A percentile compares a stretch with the other conserved stretches of the same genome.
phyloP scores from a whole-genome alignment of 2,888 invertebrate species.

The Apantesis nais region DNA sequence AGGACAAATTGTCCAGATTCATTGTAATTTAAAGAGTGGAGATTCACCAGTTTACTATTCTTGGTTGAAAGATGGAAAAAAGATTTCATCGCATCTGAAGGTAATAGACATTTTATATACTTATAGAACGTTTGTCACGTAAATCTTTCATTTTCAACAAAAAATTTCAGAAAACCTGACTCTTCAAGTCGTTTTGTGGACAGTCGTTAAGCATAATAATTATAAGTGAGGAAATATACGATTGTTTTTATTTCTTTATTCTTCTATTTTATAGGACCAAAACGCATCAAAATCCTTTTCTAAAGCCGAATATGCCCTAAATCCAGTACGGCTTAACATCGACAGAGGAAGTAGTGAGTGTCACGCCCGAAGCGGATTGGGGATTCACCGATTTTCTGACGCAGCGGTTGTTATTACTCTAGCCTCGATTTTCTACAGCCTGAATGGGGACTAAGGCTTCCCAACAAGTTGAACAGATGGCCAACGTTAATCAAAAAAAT shows the following conservation, averaged over 20 bases:
- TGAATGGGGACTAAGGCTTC: constrained; percentile 55
- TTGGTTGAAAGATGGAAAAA: constrained; percentile 89
- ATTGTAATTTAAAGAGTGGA: constrained; percentile 91
- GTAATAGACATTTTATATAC: constrained; percentile 45
- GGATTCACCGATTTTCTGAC: constrained; percentile 69
- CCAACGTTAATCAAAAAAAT: constrained; percentile 41
- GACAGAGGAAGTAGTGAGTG: constrained; percentile 59
- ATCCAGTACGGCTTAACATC: constrained; percentile 62
- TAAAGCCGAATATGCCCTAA: constrained; percentile 56
- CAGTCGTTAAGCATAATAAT: background rate
- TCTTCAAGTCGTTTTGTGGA: background rate
- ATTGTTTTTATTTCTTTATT: constrained; percentile 25
- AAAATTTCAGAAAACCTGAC: background rate
- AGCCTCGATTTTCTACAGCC: constrained; percentile 57
- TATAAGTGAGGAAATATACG: no score
- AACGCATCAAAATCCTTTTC: constrained; percentile 55
- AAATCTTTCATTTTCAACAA: background rate
- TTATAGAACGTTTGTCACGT: background rate
- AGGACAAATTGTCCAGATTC: constrained; percentile 93
- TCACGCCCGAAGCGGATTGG: constrained; percentile 62
- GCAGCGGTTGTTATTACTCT: constrained; percentile 52
- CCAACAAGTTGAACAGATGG: constrained; percentile 40
- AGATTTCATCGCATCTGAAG: constrained; percentile 87
- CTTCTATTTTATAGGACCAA: constrained; percentile 34
- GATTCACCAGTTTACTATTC: constrained; percentile 90